Evolutionary conservation across 2,113 vertebrate species (phyloP).

Genomic region (Cyanistes caeruleus): DNA sequence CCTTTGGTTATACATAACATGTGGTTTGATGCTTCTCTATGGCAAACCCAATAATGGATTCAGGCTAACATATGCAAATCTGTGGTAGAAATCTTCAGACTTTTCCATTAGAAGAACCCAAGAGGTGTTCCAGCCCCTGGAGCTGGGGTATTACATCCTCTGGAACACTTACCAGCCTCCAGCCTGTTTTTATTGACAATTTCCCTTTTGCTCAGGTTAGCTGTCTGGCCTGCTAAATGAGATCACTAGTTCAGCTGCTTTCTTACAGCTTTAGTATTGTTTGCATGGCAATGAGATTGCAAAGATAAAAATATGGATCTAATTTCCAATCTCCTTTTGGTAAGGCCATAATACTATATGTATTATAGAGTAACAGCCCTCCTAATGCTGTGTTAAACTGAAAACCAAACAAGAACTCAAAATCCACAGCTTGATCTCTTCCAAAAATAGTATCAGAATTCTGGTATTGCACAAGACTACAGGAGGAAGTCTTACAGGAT

Average conservation of each 20-base stretch:
- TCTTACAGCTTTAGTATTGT: background rate
- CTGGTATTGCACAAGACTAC: background rate
- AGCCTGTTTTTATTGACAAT: background rate
- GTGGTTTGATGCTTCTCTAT: background rate
- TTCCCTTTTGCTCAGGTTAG: background rate
- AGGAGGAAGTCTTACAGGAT: background rate
- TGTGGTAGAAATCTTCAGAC: background rate
- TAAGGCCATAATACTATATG: background rate
- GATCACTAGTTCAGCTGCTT: background rate
- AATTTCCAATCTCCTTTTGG: background rate
- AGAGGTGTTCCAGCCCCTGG: background rate
- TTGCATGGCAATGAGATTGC: background rate
- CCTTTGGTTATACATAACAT: background rate
- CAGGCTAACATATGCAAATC: background rate
- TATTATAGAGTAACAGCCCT: background rate
- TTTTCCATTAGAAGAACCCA: background rate
- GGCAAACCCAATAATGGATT: background rate
- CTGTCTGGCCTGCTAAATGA: background rate
- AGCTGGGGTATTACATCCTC: background rate
- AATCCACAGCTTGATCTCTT: background rate
- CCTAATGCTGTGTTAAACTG: background rate
- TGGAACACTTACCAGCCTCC: rapidly evolving
- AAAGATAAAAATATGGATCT: background rate
- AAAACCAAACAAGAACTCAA: background rate
- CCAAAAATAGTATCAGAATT: background rate